Base-by-base conservation (phyloP, 2,797 vertebrate species). In the Falco novaeseelandiae region DNA sequence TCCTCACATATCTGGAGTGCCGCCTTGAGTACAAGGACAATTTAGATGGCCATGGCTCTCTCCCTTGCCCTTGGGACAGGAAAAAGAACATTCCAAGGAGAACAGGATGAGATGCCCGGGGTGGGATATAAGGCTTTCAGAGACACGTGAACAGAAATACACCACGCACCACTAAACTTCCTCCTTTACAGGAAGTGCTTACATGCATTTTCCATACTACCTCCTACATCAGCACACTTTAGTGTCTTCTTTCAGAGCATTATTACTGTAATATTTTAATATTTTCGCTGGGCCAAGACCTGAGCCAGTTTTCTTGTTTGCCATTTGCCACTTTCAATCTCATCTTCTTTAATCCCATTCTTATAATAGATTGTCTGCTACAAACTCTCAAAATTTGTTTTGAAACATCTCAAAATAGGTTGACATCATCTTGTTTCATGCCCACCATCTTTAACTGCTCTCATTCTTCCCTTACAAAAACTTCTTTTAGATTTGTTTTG, bases 41-140 rank as follows among this genome's bases (percentile, higher is more conserved):
- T 40, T 66, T 40, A 48, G 18, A 46, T 15, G 22, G 29, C 10
- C 32, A 23, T 8, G 40, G 21, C 25, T 65, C 79, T 49, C 57
- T n/a, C n/a, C 34, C 27, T n/a, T 2, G 0, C 8, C 17, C 15
- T 32, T 58, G 30, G 12, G 34, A 52, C 30, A 71, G 1, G 1
- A 30, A 18, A 58, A 40, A 5, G 30, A 59, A 59, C 34, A 9
- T 67, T 72, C 32, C 44, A 62, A 61, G 12, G 22, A 90, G 34
- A 82, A 61, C 0, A 3, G 25, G 73, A 89, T 48, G 19, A 62
- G 34, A 21, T n/a, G 32, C 23, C 32, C 6, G 6, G 21, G 21
- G 11, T 20, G 8, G 42, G 51, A 52, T 14, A 25, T 52, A 38
- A 30, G 25, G 71, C 30, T 58, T 30, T 48, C 36, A 77, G 38